Evolutionary conservation across 2,113 vertebrate species (phyloP), one percentile per base, ranked within the genome.

Genomic region (Indicator indicator): DNA sequence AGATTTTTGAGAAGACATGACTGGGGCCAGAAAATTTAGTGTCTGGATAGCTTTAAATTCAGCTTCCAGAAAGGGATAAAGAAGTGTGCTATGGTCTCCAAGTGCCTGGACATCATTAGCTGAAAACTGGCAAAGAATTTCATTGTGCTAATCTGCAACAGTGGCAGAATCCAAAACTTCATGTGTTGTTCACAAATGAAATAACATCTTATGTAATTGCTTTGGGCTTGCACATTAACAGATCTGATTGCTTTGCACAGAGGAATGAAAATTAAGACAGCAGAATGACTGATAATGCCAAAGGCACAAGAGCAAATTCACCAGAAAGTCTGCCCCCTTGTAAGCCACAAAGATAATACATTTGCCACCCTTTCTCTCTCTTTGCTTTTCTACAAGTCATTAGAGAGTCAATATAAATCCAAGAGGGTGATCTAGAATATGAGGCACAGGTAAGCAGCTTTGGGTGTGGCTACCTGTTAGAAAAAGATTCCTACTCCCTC

Each of bases 131-230:
- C 83, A 69, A 80, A 83, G 36, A 93, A 71, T 86, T 93, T 88
- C 36, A 18, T 86, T 93, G 79, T 83, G 72, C 36, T 96, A 46
- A 77, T 86, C 72, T 19, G 6, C 60, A 83, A 32, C 62, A 81
- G 82, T 38, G 16, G 32, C 60, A 67, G 88, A 94, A 91, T 77
- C 46, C 52, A 88, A 87, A 89, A 67, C 80, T 28, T 80, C 80
- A 46, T 89, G 55, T 11, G 9, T 58, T 91, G 52, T 67, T 89
- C 69, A 54, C 0, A 6, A 92, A 65, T 88, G 56, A 96, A 94
- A 88, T 94, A 95, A 78, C 65, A 54, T 78, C 64, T 94, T 92
- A 69, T 44, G 54, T 93, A 94, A 96, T 86, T 86, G 80, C 44
- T 79, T 58, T 78, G 58, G 54, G 38, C 58, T 65, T 93, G 69